Evolutionary conservation across 1,140 invertebrate genomes (phyloP), one percentile per base, ranked within the genome.

Genomic region (Hydropsyche tenuis): DNA sequence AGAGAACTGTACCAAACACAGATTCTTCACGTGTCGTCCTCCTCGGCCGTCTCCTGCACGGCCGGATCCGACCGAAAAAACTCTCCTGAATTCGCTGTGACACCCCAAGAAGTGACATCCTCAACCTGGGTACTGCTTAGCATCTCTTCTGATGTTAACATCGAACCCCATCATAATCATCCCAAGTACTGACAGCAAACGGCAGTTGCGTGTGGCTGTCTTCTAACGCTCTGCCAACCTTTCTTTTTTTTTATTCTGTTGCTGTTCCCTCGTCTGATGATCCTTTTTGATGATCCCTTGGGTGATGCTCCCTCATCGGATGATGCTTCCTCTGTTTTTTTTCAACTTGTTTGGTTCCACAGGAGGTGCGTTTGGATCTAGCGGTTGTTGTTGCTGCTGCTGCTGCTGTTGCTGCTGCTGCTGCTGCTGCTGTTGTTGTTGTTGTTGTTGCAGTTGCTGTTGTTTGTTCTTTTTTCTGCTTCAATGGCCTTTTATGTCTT

Each of bases 41-140:
- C 74, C 69, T 79, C 81, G 82, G 79, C 79, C 81, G 81, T 81
- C 81, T 84, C 83, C 81, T 80, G 82, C 81, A 81, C 83, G 82
- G 82, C 82, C 83, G 75, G 70, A 62, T 81, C 81, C 76, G 81
- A 81, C 79, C 84, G 84, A 85, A 85, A 85, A 85, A 85, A 85
- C 83, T 85, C 84, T 46, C 65, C 76, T 2, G 73, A 73, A 25
- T 53, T 75, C 0, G 76, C 73, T 2, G 73, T 77, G 18, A 66
- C 42, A 56, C 75, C 76, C 73, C 73, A 75, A 2, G 56, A 11
- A 11, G 76, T 70, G 3, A 73, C 66, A 51, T 77, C 76, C 2
- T 77, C 76, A 18, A 73, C 37, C 27, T 72, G 73, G 25, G 73
- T 75, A 60, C 73, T 75, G 53, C 70, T 75, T 16, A 56, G 9